Evolutionary conservation across 2,888 invertebrate genomes (phyloP).

Genomic region (Drosophila mercatorum): DNA sequence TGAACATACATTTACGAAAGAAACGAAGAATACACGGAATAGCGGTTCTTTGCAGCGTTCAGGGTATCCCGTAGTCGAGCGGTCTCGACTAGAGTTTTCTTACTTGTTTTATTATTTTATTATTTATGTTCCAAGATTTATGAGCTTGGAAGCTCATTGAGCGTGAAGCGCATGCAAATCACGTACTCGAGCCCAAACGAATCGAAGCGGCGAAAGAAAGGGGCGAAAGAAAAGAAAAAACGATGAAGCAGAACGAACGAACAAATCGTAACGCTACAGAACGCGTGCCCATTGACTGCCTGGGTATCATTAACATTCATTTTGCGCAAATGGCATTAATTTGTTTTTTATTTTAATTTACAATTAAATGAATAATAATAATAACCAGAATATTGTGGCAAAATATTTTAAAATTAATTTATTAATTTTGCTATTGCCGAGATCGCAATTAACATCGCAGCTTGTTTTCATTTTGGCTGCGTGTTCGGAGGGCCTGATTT

Average conservation of each 20-base stretch:
- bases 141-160: slow-evolving; percentile 11
- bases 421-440: slow-evolving; percentile 47
- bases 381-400: slow-evolving; percentile 26
- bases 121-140: too few species aligned
- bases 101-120: too few species aligned
- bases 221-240: too few species aligned
- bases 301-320: neutral
- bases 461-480: slow-evolving; percentile 25
- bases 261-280: too few species aligned
- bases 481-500: neutral
- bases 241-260: too few species aligned
- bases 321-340: slow-evolving; percentile 63
- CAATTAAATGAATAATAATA: slow-evolving; percentile 33
- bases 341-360: too few species aligned
- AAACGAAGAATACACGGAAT: too few species aligned
- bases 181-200: slow-evolving; percentile 42
- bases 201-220: neutral
- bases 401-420: slow-evolving; percentile 57
- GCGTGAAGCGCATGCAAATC: slow-evolving; percentile 37
- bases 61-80: too few species aligned
- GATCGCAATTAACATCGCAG: slow-evolving; percentile 37
- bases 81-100: too few species aligned
- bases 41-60: too few species aligned
- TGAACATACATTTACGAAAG: too few species aligned
- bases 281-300: too few species aligned